Evolutionary conservation across 1,140 invertebrate genomes (phyloP).

Genomic region (Lethrus apterus): DNA sequence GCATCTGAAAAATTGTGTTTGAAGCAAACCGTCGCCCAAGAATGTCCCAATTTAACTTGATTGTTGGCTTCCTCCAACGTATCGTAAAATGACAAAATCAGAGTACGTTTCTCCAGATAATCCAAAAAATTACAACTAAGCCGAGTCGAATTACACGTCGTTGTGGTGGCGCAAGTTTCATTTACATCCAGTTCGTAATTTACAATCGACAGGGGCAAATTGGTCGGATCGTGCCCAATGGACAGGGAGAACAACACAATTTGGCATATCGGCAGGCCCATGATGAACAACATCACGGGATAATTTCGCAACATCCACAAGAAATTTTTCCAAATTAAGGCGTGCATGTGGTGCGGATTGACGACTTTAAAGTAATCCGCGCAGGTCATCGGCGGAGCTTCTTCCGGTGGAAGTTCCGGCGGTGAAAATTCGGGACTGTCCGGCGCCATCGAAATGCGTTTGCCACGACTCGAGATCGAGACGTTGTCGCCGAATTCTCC

Average conservation of each 20-base stretch:
- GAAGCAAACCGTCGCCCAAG: constrained; percentile 83
- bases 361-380: constrained; percentile 58
- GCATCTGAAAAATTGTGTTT: constrained; percentile 80
- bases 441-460: constrained; percentile 31
- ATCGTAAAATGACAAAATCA: constrained; percentile 47
- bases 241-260: constrained; percentile 93
- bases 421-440: constrained; percentile 28
- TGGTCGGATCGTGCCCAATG: constrained; percentile 83
- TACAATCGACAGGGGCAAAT: constrained; percentile 76
- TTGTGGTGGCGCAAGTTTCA: constrained; percentile 41
- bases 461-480: constrained; percentile 59
- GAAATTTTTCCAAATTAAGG: constrained; percentile 87
- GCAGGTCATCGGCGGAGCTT: constrained; percentile 44
- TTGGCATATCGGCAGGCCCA: constrained; percentile 85
- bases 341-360: constrained; percentile 65
- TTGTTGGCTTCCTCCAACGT: constrained; percentile 58
- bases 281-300: constrained; percentile 84
- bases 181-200: constrained; percentile 69
- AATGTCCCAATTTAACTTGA: constrained; percentile 63
- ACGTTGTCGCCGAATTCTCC: constrained; percentile 81
- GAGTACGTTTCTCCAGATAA: constrained; percentile 45
- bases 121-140: constrained; percentile 71
- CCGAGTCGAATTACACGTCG: constrained; percentile 58
- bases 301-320: constrained; percentile 89
- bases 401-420: constrained; percentile 49